Base-by-base conservation (phyloP, 53 echinoderm and acorn worm species). In the Astropecten irregularis region DNA sequence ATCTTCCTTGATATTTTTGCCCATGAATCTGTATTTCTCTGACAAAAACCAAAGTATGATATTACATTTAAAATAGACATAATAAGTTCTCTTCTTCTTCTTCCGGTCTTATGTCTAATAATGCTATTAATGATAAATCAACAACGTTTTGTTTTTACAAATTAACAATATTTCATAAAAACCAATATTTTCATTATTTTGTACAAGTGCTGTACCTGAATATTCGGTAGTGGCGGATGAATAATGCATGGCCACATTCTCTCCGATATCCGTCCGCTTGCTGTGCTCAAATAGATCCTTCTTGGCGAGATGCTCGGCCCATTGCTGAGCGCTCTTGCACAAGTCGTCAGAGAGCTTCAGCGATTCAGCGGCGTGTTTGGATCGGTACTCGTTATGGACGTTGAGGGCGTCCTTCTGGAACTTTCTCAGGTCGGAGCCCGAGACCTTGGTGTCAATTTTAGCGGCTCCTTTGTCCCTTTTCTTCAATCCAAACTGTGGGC, bases 221-320 rank as follows among this genome's bases (percentile, higher is more conserved):
- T 96, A 96, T 63, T 77, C 91, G 11, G 96, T 96, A 13, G 93
- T 84, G 31, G 88, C 68, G 54, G 93, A 93, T 3, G 96, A 96
- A 71, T 91, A 96, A 50, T 91, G 89, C 93, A 93, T 93, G 16
- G 91, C 89, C 48, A 93, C 93, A 25, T 93, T 96, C 82, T 96
- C 93, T 1, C 93, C 96, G 68, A 85, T 82, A 69, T 91, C 93
- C 27, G 42, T 51, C 37, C 55, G 13, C 47, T 87, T 84, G 81
- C 94, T 95, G 92, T 94, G 99, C 58, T 94, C 92, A 37, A 99
- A 94, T 5, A 85, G 42, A 71, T 88, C 89, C 15, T 88, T 82
- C 61, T 92, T 85, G 22, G 99, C 94, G 10, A 99, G 84, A 37
- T 92, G 88, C 20, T 95, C 90, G 21, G 92, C 99, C 92, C 92